Percentiles rank a stretch among this genome's conserved stretches.
Conservation (phyloP, 1,140 invertebrate genomes). For the Aphis craccivora region DNA sequence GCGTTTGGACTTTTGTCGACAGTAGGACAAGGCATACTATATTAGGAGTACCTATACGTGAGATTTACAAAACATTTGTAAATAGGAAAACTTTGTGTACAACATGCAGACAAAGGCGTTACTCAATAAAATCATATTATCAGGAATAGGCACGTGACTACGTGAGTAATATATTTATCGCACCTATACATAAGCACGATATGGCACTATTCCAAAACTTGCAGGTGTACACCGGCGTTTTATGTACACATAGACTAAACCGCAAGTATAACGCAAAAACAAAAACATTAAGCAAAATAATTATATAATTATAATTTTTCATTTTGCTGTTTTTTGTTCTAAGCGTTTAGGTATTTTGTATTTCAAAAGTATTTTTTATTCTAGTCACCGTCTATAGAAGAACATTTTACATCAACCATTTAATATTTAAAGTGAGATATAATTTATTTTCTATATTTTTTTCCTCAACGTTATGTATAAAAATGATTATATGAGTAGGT, state of each 20-base stretch:
- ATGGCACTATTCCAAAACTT: background rate
- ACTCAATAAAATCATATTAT: background rate
- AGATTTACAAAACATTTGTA: background rate
- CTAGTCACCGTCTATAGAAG: background rate
- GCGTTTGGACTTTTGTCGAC: background rate
- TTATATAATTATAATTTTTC: background rate
- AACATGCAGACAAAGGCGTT: background rate
- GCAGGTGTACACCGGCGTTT: background rate
- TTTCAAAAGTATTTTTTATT: background rate
- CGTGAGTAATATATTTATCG: background rate
- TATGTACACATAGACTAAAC: background rate
- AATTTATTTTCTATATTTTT: background rate
- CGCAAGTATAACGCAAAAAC: background rate
- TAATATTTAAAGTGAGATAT: background rate
- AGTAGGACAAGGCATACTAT: background rate
- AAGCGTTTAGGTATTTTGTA: too few species aligned
- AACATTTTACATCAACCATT: background rate
- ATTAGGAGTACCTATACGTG: background rate
- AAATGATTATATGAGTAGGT: too few species aligned
- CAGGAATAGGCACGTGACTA: background rate
- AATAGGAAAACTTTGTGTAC: background rate
- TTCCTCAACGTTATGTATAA: too few species aligned
- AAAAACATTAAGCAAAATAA: background rate
- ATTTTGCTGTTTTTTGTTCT: too few species aligned
- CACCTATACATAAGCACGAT: background rate